Conservation (phyloP, 2,113 vertebrate species). For the Bolborhynchus lineola region DNA sequence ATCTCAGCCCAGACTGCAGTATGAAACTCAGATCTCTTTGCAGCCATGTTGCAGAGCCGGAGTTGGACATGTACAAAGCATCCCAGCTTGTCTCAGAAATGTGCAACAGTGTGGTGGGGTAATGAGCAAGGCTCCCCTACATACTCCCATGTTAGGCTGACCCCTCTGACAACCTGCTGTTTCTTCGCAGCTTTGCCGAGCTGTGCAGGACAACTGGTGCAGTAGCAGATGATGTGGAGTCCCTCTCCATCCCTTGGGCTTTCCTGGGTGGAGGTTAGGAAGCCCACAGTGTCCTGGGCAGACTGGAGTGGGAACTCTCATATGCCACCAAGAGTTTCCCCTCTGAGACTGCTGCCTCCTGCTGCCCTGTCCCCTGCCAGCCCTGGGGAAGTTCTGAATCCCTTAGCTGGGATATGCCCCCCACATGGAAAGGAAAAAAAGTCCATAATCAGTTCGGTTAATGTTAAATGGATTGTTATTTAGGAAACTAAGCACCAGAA, state of each 20-base stretch:
- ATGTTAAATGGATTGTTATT: background rate
- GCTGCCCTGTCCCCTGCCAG: background rate
- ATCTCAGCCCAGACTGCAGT: background rate
- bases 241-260: background rate
- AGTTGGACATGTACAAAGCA: background rate
- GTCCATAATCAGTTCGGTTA: background rate
- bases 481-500: background rate
- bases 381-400: background rate
- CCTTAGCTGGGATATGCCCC: background rate
- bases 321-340: background rate
- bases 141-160: background rate
- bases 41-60: accelerated
- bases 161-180: background rate
- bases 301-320: background rate
- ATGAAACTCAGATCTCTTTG: background rate
- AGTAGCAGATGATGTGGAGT: background rate
- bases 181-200: background rate
- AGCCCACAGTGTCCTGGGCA: background rate
- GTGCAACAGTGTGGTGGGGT: background rate
- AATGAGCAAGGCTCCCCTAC: background rate
- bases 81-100: background rate
- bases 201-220: background rate
- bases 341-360: background rate
- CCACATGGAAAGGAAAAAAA: background rate
- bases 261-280: background rate